These are phyloP conservation scores for Drosophila repleta DNA, from an alignment of 1,140 invertebrate genomes.

Conservation along the genomic window DNA sequence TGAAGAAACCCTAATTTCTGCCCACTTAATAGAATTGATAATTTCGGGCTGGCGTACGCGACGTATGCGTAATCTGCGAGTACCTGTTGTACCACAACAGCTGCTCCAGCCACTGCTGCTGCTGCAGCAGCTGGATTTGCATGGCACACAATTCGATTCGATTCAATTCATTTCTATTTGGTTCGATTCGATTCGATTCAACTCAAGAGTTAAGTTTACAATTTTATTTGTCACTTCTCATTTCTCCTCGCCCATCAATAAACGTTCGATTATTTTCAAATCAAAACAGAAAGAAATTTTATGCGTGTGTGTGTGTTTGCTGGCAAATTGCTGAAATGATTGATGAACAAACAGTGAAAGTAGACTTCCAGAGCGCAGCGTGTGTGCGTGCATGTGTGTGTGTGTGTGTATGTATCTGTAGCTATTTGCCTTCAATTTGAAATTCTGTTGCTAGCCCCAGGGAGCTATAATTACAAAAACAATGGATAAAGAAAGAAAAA, in stretches of 20 bases:
- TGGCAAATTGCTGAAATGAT: slow-evolving; percentile 43
- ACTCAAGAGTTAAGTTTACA: neutral
- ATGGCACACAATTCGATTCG: slow-evolving; percentile 5
- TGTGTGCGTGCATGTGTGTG: neutral
- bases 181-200: slow-evolving; percentile 15
- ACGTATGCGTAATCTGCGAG: neutral
- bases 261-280: slow-evolving; percentile 36
- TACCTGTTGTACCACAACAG: slow-evolving; percentile 8
- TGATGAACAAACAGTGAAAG: slow-evolving; percentile 44
- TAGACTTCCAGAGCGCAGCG: slow-evolving; percentile 5
- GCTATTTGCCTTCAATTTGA: slow-evolving; percentile 19
- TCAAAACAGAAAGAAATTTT: slow-evolving; percentile 19
- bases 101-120: too few species aligned
- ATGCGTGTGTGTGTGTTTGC: neutral
- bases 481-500: slow-evolving; percentile 16
- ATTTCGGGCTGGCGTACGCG: neutral
- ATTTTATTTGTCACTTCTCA: neutral
- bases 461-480: slow-evolving; percentile 32
- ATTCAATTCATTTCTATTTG: slow-evolving; percentile 11
- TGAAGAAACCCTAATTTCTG: neutral
- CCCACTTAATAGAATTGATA: neutral
- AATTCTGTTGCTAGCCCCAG: slow-evolving; percentile 30
- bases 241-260: slow-evolving; percentile 28
- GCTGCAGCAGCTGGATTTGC: slow-evolving; percentile 17
- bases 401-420: neutral